These are phyloP conservation scores for Neria commutata DNA, from an alignment of 2,888 invertebrate genomes.

Conservation along the genomic window DNA sequence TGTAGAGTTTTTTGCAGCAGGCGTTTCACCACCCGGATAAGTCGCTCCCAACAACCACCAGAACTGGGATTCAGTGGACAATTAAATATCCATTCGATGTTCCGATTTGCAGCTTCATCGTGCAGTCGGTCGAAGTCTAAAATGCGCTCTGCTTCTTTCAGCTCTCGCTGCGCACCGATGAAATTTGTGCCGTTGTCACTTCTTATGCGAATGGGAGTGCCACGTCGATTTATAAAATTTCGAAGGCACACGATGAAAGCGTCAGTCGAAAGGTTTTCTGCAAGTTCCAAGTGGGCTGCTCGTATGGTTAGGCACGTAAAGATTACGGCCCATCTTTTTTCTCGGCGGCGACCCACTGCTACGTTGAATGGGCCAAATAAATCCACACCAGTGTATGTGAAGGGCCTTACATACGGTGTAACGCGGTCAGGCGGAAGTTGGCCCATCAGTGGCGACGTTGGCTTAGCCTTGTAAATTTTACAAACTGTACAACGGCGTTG, in stretches of 20 bases:
- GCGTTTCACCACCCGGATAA: conserved; percentile 20
- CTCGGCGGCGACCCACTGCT: conserved; percentile 17
- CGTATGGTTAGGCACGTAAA: conserved; percentile 21
- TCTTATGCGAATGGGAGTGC: conserved; percentile 23
- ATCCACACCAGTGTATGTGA: conserved; percentile 25
- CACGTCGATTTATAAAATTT: conserved; percentile 30
- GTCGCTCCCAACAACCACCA: conserved; percentile 36
- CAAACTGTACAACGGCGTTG: too few species aligned
- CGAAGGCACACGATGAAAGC: conserved; percentile 27
- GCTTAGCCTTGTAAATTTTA: too few species aligned
- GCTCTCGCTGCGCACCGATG: conserved; percentile 15
- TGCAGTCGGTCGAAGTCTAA: conserved; percentile 5
- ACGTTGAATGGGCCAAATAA: too few species aligned
- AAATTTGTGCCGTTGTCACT: conserved; percentile 30
- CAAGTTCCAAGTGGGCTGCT: conserved; percentile 28
- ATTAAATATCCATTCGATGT: conserved; percentile 25
- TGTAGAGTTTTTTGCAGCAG: conserved; percentile 16
- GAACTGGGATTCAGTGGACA: conserved; percentile 24
- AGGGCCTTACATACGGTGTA: conserved; percentile 25
- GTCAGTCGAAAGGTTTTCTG: conserved; percentile 27
- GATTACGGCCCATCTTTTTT: conserved; percentile 24
- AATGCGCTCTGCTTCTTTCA: neutral
- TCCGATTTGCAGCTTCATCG: neutral
- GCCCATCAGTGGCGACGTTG: conserved; percentile 32
- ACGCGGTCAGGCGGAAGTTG: conserved; percentile 29